Base-by-base conservation (phyloP, 2,888 invertebrate species). In the Rotaria macrura region DNA sequence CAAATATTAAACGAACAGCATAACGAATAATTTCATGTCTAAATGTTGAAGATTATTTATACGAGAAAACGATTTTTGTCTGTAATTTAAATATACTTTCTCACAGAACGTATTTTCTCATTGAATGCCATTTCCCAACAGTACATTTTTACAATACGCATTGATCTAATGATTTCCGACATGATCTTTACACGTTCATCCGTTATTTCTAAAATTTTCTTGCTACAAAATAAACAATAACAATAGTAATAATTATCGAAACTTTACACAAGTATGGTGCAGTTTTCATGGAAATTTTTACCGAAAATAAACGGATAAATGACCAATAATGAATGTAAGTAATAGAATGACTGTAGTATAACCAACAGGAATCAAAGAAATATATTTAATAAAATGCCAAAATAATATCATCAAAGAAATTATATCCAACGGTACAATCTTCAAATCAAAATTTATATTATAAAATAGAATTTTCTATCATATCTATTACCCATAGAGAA, bases 101-200 rank as follows among this genome's bases (percentile, higher is more conserved):
- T 92, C 2, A 95, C 94, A 85, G 93, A 90, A 17, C 93, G 93
- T 5, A 97, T 94, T n/a, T 96, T 93, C 87, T 94, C 93, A 87
- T 94, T 94, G 89, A 97, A 96, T 0, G 96, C 95, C 88, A 94
- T 94, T 90, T 97, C 97, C 93, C 97, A 97, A 6, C 96, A 95
- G 90, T 96, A 97, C 96, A 97, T 96, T 92, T 97, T 97, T 88
- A 97, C 95, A 5, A 96, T 95, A 92, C 96, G 94, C 91, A 98
- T 96, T 84, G 96, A 97, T 86, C 93, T 93, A 87, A 97, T 94
- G 88, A 97, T 94, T 92, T 98, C 97, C 90, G 95, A 95, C 96
- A 97, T 97, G 84, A 96, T 92, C 85, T 95, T 93, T 72, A 97
- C 95, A 87, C 97, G 93, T 88, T 94, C 94, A 91, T 97, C 97